Evolutionary conservation across 2,797 vertebrate species (phyloP).

Genomic region (Chelon labrosus): DNA sequence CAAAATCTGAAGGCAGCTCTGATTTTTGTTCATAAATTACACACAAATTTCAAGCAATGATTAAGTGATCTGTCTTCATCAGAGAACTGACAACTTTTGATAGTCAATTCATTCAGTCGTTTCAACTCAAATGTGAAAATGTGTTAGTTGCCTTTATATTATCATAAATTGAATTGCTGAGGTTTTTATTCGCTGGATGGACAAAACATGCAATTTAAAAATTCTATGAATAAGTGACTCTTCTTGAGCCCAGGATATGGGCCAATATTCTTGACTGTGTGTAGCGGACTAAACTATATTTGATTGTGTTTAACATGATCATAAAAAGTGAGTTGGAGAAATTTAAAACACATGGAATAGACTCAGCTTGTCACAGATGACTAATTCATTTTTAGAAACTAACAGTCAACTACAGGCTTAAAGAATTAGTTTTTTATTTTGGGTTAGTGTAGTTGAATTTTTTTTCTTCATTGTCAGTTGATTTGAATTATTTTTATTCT

Average conservation of each 20-base stretch:
- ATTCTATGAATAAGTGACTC: not conserved
- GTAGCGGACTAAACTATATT: not conserved
- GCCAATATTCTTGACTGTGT: not conserved
- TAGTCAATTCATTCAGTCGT: not conserved
- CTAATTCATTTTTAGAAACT: not conserved
- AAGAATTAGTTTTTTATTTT: not conserved
- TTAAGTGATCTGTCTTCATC: not conserved
- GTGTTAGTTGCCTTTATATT: not conserved
- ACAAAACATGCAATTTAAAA: not conserved
- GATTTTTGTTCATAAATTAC: constrained; percentile 1
- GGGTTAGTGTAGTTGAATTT: not conserved
- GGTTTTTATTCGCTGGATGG: too few relatives aligned
- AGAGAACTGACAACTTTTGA: not conserved
- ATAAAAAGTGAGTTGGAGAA: not conserved
- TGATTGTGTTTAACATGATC: not conserved
- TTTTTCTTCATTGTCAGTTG: not conserved
- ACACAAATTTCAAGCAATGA: not conserved
- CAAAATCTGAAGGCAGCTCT: constrained; percentile 8
- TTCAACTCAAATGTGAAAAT: not conserved
- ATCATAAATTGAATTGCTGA: not conserved
- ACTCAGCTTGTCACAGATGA: not conserved
- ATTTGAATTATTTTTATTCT: too few relatives aligned
- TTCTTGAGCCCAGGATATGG: not conserved
- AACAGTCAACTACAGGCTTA: too few relatives aligned
- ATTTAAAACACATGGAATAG: not conserved